Percentiles rank a stretch among this genome's conserved stretches.
Conservation (phyloP, 2,797 vertebrate genomes). For the Pseudomugil tenellus region DNA sequence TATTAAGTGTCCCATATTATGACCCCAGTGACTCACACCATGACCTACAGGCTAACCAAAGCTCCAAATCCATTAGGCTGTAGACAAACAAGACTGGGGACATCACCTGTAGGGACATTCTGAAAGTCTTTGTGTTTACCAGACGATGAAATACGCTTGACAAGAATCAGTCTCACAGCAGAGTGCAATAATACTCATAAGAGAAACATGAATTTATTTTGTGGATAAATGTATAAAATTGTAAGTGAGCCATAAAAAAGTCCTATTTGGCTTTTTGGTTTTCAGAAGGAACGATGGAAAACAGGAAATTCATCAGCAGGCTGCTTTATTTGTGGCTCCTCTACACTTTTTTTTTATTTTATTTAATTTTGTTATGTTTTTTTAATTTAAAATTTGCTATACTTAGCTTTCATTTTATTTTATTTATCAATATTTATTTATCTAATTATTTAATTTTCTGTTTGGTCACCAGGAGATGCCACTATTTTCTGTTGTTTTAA, state of each 20-base stretch:
- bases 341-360: too few species aligned
- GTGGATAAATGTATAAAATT: not conserved
- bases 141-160: conserved; percentile 2
- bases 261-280: too few species aligned
- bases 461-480: too few species aligned
- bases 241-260: too few species aligned
- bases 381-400: too few species aligned
- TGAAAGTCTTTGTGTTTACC: conserved; percentile 11
- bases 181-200: too few species aligned
- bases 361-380: too few species aligned
- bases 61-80: conserved; percentile 36
- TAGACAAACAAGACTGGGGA: not conserved
- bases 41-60: conserved; percentile 42
- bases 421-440: too few species aligned
- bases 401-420: too few species aligned
- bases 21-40: conserved; percentile 41
- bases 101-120: conserved; percentile 12
- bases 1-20: conserved; percentile 7
- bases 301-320: not conserved
- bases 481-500: too few species aligned
- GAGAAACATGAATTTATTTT: not conserved
- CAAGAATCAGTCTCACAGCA: not conserved
- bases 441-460: too few species aligned
- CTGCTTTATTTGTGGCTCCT: not conserved
- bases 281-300: too few species aligned